Conservation (phyloP, 2,888 invertebrate species). For the Caradrina kadenii region DNA sequence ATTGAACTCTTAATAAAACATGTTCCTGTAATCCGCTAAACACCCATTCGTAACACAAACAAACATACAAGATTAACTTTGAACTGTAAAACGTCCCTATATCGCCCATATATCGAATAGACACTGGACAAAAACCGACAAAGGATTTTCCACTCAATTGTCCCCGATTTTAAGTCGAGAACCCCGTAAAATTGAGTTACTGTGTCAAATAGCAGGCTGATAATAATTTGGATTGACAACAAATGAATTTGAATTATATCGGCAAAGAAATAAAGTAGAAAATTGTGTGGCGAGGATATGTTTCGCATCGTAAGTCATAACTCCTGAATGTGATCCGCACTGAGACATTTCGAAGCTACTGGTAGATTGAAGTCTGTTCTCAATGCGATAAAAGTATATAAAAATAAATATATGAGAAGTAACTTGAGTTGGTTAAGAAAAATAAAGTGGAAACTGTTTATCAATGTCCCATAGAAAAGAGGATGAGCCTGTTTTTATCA, state of each 20-base stretch:
- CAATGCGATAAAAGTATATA: constrained; percentile 58
- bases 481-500: background rate
- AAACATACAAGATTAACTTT: constrained; percentile 66
- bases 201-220: constrained; percentile 54
- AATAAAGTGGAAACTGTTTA: constrained; percentile 40
- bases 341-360: constrained; percentile 68
- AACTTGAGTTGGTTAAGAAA: constrained; percentile 37
- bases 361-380: constrained; percentile 63
- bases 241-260: constrained; percentile 42
- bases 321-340: constrained; percentile 68
- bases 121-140: constrained; percentile 46
- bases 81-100: constrained; percentile 52
- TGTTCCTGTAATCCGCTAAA: constrained; percentile 56
- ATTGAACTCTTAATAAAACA: constrained; percentile 59
- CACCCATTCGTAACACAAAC: constrained; percentile 61
- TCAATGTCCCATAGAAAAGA: background rate
- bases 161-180: constrained; percentile 64
- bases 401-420: constrained; percentile 51
- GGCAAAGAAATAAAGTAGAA: constrained; percentile 21
- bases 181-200: constrained; percentile 65
- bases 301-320: constrained; percentile 66
- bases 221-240: constrained; percentile 45
- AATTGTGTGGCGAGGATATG: constrained; percentile 24
- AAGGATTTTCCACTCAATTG: constrained; percentile 68
- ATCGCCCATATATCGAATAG: constrained; percentile 43